Evolutionary conservation across 1,140 invertebrate species (phyloP), one percentile per base, ranked within the genome.

Genomic region (Brachystomella parvula): DNA sequence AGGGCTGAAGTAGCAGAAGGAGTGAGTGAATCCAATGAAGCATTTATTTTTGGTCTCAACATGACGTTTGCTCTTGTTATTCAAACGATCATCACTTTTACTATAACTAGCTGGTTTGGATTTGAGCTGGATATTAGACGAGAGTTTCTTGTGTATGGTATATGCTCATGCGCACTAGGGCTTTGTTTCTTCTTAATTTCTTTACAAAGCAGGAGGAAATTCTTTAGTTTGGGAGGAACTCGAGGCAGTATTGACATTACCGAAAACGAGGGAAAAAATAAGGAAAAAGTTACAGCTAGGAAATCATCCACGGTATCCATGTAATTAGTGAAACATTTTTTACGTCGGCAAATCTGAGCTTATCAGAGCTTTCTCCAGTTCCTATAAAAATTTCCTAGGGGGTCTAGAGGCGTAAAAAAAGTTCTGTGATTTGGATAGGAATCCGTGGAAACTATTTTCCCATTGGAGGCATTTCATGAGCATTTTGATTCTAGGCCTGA

Each of bases 1-100:
- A 94, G 90, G 77, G 86, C 87, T 56, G 89, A 93, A 79, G 85
- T 96, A 49, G 92, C 91, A 0, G 84, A 87, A 73, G 78, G 85
- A 57, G 81, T 96, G 59, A 79, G 82, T 39, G 85, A 87, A 72
- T 88, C 92, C 65, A 90, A 89, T 76, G 93, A 91, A 76, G 91
- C 88, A 1, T 77, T 95, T 12, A 86, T 96, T 69, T 95, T 95
- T 79, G 93, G 92, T 3, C 81, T 93, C 61, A 95, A 94, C 77
- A 93, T 88, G 0, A 87, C 94, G 57, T 35, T 90, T 0, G 89
- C 89, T 17, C 80, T 94, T 0, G 71, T 83, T 1, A 74, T 93
- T 0, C 90, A 94, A 78, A 85, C 87, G 12, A 71, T 92, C 21
- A 75, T 95, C 2, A 94, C 89, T 0, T 74, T 86, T 0, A 76